phyloP scores from a whole-genome alignment of 2,797 vertebrate genomes.

The Limosa lapponica region DNA sequence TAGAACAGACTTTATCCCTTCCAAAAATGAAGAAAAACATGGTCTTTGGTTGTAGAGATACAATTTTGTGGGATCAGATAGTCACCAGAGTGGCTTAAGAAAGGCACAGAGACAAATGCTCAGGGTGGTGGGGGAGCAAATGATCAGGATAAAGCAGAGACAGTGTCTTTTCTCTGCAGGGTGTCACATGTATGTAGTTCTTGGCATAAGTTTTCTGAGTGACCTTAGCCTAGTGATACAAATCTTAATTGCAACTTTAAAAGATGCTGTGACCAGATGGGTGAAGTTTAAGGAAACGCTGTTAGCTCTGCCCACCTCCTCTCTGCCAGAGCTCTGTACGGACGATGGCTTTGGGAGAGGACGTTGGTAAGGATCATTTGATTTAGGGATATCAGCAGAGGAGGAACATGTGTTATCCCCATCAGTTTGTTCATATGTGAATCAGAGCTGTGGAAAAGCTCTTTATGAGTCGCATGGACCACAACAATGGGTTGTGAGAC shows the following conservation, averaged over 20 bases:
- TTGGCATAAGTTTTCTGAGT: constrained; percentile 33
- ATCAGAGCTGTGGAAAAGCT: background rate
- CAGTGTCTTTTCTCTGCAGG: constrained; percentile 30
- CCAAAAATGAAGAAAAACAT: background rate
- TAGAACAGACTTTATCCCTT: background rate
- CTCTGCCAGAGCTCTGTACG: background rate
- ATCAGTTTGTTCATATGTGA: background rate
- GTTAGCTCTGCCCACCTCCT: background rate
- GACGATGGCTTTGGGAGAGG: background rate
- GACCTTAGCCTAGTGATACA: constrained; percentile 39
- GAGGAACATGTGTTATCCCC: background rate
- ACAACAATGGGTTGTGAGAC: background rate
- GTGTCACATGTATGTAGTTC: background rate
- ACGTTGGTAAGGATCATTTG: background rate
- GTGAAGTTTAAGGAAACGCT: background rate
- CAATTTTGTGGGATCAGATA: background rate
- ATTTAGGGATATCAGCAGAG: background rate
- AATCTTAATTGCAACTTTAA: constrained; percentile 44
- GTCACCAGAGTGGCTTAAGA: background rate
- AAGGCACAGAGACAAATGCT: background rate
- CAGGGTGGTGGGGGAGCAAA: background rate
- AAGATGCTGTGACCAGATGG: background rate
- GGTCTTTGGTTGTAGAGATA: background rate
- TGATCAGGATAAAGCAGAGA: background rate
- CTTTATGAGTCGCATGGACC: rapidly evolving